Conservation (phyloP, 2,888 invertebrate species). For the Macropis europaea region DNA sequence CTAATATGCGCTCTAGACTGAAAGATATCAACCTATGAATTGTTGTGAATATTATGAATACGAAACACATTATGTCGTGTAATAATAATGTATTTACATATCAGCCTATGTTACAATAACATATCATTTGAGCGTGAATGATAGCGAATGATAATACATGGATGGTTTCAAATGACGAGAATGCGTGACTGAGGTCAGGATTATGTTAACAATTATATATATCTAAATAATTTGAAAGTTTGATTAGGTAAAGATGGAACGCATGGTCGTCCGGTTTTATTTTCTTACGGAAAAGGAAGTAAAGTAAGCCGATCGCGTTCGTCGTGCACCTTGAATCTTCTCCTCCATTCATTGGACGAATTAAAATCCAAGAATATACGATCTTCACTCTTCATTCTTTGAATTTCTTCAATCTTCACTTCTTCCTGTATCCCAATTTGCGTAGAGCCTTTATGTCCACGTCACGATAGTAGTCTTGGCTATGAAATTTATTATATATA, state of each 20-base stretch:
- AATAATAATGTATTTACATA: conserved; percentile 47
- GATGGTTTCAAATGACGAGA: background rate
- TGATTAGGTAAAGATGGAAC: background rate
- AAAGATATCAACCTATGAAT: too few species aligned
- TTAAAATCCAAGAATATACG: background rate
- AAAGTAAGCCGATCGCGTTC: background rate
- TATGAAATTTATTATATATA: conserved; percentile 73
- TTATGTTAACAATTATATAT: too few species aligned
- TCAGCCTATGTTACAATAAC: conserved; percentile 14
- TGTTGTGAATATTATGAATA: too few species aligned
- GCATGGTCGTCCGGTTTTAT: background rate
- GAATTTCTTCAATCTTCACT: too few species aligned
- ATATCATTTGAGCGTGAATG: background rate
- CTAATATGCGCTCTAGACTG: too few species aligned
- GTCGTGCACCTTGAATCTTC: background rate
- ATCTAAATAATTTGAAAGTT: too few species aligned
- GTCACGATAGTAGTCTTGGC: conserved; percentile 96
- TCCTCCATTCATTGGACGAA: background rate
- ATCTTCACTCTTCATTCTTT: too few species aligned
- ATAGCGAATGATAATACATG: conserved; percentile 9
- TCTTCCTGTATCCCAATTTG: conserved; percentile 88
- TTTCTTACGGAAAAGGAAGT: background rate
- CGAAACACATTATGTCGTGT: background rate
- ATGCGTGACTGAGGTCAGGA: background rate
- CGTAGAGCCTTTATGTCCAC: conserved; percentile 93